Evolutionary conservation across 2,888 invertebrate species (phyloP).

Genomic region (Phaedon cochleariae): DNA sequence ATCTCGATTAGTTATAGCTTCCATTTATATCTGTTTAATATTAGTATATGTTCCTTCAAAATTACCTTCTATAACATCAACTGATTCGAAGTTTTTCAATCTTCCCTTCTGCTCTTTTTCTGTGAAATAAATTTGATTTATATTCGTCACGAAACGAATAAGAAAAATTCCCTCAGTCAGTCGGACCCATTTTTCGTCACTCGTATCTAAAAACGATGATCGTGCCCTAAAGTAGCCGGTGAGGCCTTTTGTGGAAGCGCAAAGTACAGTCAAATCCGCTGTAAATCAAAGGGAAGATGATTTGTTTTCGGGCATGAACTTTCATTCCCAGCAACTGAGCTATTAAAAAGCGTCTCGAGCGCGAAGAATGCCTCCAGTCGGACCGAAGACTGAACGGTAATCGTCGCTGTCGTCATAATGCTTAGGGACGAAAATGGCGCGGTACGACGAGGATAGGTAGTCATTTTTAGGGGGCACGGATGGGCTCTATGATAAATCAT

Average conservation of each 20-base stretch:
- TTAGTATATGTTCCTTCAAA: too few species aligned
- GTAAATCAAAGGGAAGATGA: slow-evolving; percentile 40
- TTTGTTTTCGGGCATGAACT: slow-evolving; percentile 39
- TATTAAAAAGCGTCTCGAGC: slow-evolving; percentile 29
- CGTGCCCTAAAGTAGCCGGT: slow-evolving; percentile 29
- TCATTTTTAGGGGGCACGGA: not conserved
- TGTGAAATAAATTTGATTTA: too few species aligned
- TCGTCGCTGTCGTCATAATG: too few species aligned
- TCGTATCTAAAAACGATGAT: slow-evolving; percentile 33
- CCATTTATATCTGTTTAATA: too few species aligned
- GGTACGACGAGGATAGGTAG: not conserved
- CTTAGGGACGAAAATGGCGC: not conserved
- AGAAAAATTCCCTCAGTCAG: too few species aligned
- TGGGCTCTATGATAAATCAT: slow-evolving; percentile 3
- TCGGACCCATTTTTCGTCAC: too few species aligned
- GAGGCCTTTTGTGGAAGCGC: slow-evolving; percentile 35
- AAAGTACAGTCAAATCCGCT: slow-evolving; percentile 25
- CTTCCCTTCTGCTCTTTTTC: too few species aligned
- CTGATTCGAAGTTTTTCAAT: too few species aligned
- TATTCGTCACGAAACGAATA: too few species aligned
- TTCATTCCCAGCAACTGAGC: slow-evolving; percentile 40
- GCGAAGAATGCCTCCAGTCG: not conserved
- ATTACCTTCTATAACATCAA: too few species aligned
- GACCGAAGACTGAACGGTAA: not conserved
- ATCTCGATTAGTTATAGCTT: too few species aligned